Conservation (phyloP, 2,888 invertebrate species). For the Leptura quadrifasciata region DNA sequence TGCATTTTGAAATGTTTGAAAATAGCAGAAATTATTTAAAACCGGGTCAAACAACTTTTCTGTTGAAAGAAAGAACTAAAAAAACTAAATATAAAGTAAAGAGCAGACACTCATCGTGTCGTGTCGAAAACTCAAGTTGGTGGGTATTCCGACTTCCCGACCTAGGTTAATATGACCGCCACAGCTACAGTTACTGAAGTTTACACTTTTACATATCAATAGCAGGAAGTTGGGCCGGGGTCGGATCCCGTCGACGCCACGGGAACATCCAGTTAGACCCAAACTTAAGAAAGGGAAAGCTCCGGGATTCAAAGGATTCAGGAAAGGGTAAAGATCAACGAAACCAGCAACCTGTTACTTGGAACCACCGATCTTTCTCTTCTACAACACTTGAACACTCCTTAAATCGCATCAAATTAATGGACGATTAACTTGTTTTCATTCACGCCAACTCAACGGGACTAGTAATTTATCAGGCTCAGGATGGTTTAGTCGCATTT, state of each 20-base stretch:
- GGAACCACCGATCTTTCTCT: conserved; percentile 46
- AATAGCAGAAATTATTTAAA: background rate
- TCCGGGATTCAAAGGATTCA: conserved; percentile 66
- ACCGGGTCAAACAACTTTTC: conserved; percentile 11
- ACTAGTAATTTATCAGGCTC: conserved; percentile 38
- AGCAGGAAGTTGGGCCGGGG: conserved; percentile 61
- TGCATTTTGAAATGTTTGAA: no score
- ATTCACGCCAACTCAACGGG: conserved; percentile 48
- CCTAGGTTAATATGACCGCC: conserved; percentile 74
- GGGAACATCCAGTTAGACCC: conserved; percentile 54
- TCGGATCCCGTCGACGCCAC: conserved; percentile 57
- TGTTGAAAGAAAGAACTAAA: background rate
- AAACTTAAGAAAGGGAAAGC: conserved; percentile 67
- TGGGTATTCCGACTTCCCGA: conserved; percentile 65
- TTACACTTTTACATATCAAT: conserved; percentile 68
- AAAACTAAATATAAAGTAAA: background rate
- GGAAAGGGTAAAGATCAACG: conserved; percentile 65
- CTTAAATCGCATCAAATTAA: conserved; percentile 60
- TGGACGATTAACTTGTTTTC: conserved; percentile 62
- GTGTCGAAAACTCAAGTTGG: conserved; percentile 25
- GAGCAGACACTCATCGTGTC: conserved; percentile 10
- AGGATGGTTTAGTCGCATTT: conserved; percentile 27
- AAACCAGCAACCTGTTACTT: conserved; percentile 64
- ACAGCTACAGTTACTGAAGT: conserved; percentile 63
- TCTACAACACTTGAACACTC: conserved; percentile 45